Conservation (phyloP, 2,888 invertebrate species). For the Erynnis tages region DNA sequence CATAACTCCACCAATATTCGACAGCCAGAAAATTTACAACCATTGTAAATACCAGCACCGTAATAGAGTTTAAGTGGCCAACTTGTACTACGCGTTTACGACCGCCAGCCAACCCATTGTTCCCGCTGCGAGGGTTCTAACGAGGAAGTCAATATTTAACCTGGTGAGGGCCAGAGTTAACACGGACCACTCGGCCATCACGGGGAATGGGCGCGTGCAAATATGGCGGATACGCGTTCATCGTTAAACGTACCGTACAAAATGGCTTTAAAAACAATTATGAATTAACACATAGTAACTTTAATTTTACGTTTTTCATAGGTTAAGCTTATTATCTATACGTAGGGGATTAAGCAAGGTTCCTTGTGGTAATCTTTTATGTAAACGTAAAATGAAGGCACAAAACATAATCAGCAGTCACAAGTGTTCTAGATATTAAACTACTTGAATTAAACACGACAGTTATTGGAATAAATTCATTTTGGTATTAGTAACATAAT, state of each 20-base stretch:
- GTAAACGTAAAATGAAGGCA: no score
- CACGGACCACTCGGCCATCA: slow-evolving; percentile 49
- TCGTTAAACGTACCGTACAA: neutral
- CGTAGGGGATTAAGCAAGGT: no score
- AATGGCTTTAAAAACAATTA: neutral
- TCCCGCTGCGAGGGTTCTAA: slow-evolving; percentile 58
- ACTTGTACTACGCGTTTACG: slow-evolving; percentile 56
- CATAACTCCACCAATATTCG: neutral
- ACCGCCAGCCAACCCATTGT: slow-evolving; percentile 51
- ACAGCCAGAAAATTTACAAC: neutral
- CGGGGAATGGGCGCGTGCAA: slow-evolving; percentile 40
- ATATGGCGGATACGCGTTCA: slow-evolving; percentile 28
- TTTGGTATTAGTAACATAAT: no score
- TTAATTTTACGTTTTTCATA: no score
- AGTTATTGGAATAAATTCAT: no score
- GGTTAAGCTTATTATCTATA: no score
- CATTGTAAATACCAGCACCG: neutral
- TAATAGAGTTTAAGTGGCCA: slow-evolving; percentile 33
- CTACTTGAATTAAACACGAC: no score
- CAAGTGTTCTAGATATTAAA: no score
- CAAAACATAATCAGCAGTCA: no score
- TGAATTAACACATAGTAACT: neutral
- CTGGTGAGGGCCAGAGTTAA: slow-evolving; percentile 46
- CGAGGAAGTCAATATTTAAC: slow-evolving; percentile 78
- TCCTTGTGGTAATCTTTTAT: no score